Percentiles rank a stretch among this genome's conserved stretches.
These are phyloP conservation scores for Oscheius myriophilus DNA, from an alignment of 2,888 invertebrate genomes.

Conservation along the genomic window DNA sequence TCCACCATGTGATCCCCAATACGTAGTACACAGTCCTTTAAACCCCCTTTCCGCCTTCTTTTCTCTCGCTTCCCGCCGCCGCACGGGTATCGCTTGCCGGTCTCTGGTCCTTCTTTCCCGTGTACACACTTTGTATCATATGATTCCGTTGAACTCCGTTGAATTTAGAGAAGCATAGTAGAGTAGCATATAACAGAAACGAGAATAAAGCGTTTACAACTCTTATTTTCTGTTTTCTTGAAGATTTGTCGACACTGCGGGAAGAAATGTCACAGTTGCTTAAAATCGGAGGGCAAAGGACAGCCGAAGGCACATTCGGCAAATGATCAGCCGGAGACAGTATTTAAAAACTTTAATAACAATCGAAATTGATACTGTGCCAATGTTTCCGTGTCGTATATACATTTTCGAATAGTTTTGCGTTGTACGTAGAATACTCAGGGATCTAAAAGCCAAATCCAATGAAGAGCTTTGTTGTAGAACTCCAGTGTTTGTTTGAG, in stretches of 20 bases:
- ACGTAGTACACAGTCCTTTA: not conserved
- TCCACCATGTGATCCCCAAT: constrained; percentile 12
- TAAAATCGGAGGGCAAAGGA: too few species aligned
- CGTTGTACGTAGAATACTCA: too few species aligned
- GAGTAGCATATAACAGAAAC: not conserved
- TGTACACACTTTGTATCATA: not conserved
- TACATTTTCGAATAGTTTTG: too few species aligned
- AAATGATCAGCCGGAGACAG: too few species aligned
- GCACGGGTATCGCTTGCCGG: constrained; percentile 9
- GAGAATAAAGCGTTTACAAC: not conserved
- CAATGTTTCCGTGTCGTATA: too few species aligned
- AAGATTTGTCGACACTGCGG: not conserved
- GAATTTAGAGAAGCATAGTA: constrained; percentile 10
- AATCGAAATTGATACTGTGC: too few species aligned
- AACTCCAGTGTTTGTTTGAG: too few species aligned
- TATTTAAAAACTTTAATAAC: too few species aligned
- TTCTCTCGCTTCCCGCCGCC: constrained; percentile 5
- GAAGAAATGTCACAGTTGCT: too few species aligned
- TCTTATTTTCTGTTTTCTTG: constrained; percentile 4
- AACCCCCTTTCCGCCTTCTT: not conserved
- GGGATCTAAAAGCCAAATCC: too few species aligned
- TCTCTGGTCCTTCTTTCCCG: constrained; percentile 11
- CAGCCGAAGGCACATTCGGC: too few species aligned
- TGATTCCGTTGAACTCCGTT: not conserved
- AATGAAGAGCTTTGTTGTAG: too few species aligned